Conservation (phyloP, 2,113 vertebrate species). For the Apus apus region DNA sequence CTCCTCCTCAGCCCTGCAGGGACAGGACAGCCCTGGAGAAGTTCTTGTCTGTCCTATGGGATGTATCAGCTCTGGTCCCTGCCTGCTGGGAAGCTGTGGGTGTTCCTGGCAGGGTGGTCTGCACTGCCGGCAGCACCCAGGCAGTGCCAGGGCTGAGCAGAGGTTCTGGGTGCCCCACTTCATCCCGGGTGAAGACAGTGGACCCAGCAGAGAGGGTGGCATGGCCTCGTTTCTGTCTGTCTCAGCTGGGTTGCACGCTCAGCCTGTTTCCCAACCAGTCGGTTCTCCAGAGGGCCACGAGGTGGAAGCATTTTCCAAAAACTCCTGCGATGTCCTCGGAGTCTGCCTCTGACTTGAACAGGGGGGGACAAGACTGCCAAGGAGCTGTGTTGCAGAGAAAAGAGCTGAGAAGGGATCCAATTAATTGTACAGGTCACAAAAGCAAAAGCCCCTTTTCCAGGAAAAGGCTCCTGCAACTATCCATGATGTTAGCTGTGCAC, state of each 20-base stretch:
- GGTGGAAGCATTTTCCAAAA: constrained; percentile 60
- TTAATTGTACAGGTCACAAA: fast-evolving
- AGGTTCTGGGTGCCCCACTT: neutral
- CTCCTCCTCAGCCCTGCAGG: neutral
- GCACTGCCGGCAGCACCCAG: neutral
- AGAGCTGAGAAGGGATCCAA: neutral
- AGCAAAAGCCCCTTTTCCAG: neutral
- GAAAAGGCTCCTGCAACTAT: neutral
- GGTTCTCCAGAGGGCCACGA: neutral
- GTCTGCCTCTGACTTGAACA: fast-evolving
- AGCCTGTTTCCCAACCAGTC: neutral
- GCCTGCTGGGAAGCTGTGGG: neutral
- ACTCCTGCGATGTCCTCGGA: neutral
- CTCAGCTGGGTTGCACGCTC: fast-evolving
- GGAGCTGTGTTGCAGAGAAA: neutral
- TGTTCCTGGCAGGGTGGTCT: neutral
- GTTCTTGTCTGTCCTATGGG: fast-evolving
- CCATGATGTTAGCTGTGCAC: fast-evolving
- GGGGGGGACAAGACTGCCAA: fast-evolving
- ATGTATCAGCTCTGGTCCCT: neutral
- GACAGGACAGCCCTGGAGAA: neutral
- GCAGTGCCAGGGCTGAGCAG: neutral
- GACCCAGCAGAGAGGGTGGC: fast-evolving
- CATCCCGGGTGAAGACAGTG: neutral
- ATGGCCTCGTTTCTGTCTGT: fast-evolving